Base-by-base conservation (phyloP, 2,888 invertebrate genomes). In the Priocnemis perturbator region DNA sequence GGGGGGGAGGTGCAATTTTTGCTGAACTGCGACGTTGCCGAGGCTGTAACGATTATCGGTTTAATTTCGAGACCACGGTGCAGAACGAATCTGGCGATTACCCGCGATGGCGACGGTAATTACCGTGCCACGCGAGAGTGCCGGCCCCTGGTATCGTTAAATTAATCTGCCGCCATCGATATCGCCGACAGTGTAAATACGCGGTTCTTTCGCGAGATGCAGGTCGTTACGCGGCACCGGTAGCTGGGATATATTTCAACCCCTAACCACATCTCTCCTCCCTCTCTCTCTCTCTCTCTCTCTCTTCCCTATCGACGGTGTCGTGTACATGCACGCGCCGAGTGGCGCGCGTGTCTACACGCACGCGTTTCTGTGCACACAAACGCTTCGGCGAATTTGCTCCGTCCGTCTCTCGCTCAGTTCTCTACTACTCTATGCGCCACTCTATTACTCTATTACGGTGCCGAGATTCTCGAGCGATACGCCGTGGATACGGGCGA, bases 121-220 rank as follows among this genome's bases (percentile, higher is more conserved):
- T 69, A 71, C 65, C 47, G 45, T 55, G 62, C 26, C 21, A 20
- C 48, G n/a, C 14, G 58, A 52, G 68, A 48, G 44, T 62, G 47
- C 44, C 48, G 50, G 52, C 55, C 58, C 53, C 23, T 48, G 55
- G 45, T 50, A 48, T 59, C 64, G 62, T 76, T 76, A 76, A 78
- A 78, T 73, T 71, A 61, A 73, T 75, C 69, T 69, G 20, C 17
- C 23, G 60, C 62, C 52, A 64, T 64, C 65, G 67, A 73, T 73
- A 68, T 50, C n/a, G 45, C n/a, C 21, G 20, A 44, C 23, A 59
- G 20, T 44, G 45, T 23, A 44, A 45, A 45, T 19, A 50, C 50
- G 17, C 5, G 50, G 45, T 21, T 21, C 37, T 15, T 44, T 58
- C 44, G 50, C 50, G 50, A 50, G 19, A 44, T 37, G 19, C 19